Evolutionary conservation across 2,797 vertebrate species (phyloP).

Genomic region (Tauraco hartlaubi): DNA sequence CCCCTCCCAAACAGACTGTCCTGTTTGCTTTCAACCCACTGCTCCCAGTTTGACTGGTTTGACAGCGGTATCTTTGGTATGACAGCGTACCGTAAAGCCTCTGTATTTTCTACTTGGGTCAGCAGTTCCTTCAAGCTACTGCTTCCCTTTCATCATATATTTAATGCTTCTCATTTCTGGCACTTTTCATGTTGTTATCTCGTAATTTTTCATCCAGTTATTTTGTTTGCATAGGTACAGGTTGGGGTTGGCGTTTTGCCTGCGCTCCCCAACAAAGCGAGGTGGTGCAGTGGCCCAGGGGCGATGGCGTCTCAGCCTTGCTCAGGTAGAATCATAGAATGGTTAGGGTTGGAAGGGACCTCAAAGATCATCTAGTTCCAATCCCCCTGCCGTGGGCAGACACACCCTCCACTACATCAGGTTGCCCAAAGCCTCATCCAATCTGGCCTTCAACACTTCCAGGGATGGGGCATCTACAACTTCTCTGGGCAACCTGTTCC

Average conservation of each 20-base stretch:
- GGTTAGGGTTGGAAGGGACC: no score
- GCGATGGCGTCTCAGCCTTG: accelerated
- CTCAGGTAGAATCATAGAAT: not conserved
- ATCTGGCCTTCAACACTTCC: no score
- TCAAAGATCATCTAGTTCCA: no score
- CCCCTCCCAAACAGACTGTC: not conserved
- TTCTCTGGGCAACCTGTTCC: no score
- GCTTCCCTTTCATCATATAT: not conserved
- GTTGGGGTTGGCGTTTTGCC: not conserved
- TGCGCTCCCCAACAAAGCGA: not conserved
- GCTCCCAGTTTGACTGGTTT: not conserved
- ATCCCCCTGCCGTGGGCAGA: no score
- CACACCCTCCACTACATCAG: no score
- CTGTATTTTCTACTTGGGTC: not conserved
- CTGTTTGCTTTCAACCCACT: not conserved
- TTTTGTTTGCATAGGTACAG: not conserved
- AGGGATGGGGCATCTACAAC: no score
- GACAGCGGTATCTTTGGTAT: not conserved
- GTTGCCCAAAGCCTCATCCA: no score
- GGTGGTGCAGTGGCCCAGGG: not conserved
- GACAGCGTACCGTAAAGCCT: not conserved
- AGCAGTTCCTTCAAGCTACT: not conserved
- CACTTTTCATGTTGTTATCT: not conserved
- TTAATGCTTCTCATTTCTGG: not conserved
- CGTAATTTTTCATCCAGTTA: not conserved